Percentiles rank a stretch among this genome's conserved stretches.
phyloP scores from a whole-genome alignment of 2,888 invertebrate species.

The Choristoneura rosaceana region DNA sequence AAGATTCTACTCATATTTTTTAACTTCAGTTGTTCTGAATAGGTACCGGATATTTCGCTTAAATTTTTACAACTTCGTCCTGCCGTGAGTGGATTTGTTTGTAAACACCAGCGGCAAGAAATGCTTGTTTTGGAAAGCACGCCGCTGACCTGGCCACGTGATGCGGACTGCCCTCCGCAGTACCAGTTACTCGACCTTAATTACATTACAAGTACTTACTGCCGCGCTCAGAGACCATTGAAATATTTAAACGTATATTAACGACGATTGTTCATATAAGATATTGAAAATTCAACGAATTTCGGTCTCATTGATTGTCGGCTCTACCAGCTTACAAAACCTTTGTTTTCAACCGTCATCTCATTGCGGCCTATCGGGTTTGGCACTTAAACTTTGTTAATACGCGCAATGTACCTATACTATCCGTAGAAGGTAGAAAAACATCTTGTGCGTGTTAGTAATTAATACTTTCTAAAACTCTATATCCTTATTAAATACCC shows the following conservation, averaged over 20 bases:
- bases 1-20: too few species aligned
- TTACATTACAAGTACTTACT: slow-evolving; percentile 4
- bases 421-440: too few species aligned
- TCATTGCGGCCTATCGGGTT: not conserved
- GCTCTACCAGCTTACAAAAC: not conserved
- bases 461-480: not conserved
- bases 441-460: not conserved
- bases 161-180: slow-evolving; percentile 43
- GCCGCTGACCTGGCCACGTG: slow-evolving; percentile 60
- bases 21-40: slow-evolving; percentile 28
- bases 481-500: too few species aligned
- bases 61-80: slow-evolving; percentile 55
- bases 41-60: slow-evolving; percentile 32
- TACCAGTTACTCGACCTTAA: slow-evolving; percentile 1
- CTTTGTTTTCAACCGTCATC: not conserved
- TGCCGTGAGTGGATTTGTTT: slow-evolving; percentile 60
- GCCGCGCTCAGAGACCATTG: not conserved
- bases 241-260: not conserved
- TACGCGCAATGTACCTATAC: too few species aligned
- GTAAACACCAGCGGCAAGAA: slow-evolving; percentile 69
- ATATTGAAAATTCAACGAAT: not conserved
- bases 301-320: not conserved
- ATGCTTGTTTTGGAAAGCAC: slow-evolving; percentile 71
- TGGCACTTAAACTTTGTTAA: not conserved
- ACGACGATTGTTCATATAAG: not conserved